Evolutionary conservation across 1,140 invertebrate species (phyloP), one percentile per base, ranked within the genome.

Genomic region (Reticulitermes speratus): DNA sequence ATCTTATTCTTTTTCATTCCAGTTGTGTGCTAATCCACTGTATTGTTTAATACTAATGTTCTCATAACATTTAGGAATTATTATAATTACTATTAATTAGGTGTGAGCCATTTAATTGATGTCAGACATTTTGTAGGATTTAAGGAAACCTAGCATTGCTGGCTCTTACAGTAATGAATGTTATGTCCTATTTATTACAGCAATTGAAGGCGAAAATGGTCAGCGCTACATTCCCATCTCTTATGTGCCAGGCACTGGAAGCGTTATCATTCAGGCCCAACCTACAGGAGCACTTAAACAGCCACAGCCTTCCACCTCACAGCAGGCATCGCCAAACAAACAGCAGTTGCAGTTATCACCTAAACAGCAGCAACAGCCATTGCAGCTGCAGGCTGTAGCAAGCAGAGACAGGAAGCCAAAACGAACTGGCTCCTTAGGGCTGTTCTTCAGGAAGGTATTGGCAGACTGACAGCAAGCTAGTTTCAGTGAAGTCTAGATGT

Each of bases 401-500:
- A 75, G n/a, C 86, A 84, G 86, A 75, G 87, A 90, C 21, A 91
- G 91, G 25, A 93, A 91, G 89, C 92, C 93, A 7, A 92, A 92
- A 87, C 90, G 93, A 89, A 93, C 92, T 12, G 94, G 94, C 16
- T 95, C 95, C 2, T 90, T 96, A 23, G 94, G 94, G 44, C 90
- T 97, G 0, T 96, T 97, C 89, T 96, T 96, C 88, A 92, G 96
- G 90, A 97, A 97, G 92, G 94, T 95, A 91, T 90, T 84, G 19
- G 19, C 14, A 16, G 14, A 1, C 9, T 48, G 45, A 16, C 14
- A 19, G n/a, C 75, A 12, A 12, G 38, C n/a, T 82, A 82, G 45
- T 48, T 9, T 48, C 45, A 48, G 45, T 48, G 38, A 38, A 38
- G 38, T 38, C 38, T 2, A 38, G 38, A 38, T 38, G 38, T 38